Base-by-base conservation (phyloP, 2,888 invertebrate species). In the Rugalucina vietnamica region DNA sequence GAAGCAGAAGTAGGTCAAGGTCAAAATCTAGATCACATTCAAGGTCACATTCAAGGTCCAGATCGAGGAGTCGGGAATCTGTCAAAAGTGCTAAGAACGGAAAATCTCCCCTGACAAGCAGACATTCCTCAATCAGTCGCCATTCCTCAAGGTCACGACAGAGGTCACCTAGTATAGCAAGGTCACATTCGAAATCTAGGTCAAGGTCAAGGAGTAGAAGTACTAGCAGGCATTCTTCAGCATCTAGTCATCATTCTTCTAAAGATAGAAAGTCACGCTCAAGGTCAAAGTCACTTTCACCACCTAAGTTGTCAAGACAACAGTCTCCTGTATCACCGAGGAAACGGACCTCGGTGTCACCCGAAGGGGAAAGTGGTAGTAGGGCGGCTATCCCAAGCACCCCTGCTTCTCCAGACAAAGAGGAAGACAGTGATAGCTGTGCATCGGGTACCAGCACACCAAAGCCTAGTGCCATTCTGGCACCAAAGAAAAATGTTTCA, bases 21-120 rank as follows among this genome's bases (percentile, higher is more conserved):
- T 94, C 94, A 50, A 94, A 95, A 71, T 95, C 94, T 18, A 89
- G 89, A 60, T 93, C 93, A 27, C 73, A 69, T 43, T 79, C 88
- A 5, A 57, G 85, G 49, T 88, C 89, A 54, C 50, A 39, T 18
- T 84, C 73, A 34, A 37, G 36, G 36, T 81, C 72, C 21, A 69
- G 74, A 43, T 82, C 82, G 27, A 8, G 14, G 18, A 72, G 39
- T 72, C 49, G 39, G 8, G 39, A 12, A 10, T 72, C 72, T 8
- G 65, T 65, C 32, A 65, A 34, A 65, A 65, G 65, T 24, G 29
- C 4, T 60, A 14, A 60, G 43, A 43, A 18, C 34, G 65, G 34
- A 4, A 65, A 65, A n/a, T 65, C 65, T 18, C 65, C 65, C 5
- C 18, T 34, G 4, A 34, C 32, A 34, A 65, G 65, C 18, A 65